Evolutionary conservation across 2,113 vertebrate species (phyloP).

Genomic region (Nestor notabilis): DNA sequence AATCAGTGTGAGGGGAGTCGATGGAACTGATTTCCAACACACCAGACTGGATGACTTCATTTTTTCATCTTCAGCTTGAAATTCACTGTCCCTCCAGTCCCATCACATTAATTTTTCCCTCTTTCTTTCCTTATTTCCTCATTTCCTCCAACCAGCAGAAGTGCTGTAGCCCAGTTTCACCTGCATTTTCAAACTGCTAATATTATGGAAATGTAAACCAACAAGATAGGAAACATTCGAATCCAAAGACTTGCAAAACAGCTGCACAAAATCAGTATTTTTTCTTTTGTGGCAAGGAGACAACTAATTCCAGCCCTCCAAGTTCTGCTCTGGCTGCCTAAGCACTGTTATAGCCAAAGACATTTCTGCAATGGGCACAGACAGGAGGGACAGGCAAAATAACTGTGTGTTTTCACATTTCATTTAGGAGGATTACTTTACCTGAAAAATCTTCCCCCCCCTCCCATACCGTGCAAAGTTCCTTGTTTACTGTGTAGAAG

Average conservation of each 20-base stretch:
- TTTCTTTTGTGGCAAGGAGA: background rate
- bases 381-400: background rate
- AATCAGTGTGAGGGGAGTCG: background rate
- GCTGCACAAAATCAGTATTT: background rate
- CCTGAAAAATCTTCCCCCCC: background rate
- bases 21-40: background rate
- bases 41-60: background rate
- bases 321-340: background rate
- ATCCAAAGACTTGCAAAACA: background rate
- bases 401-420: background rate
- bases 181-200: background rate
- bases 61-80: background rate
- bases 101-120: background rate
- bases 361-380: background rate
- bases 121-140: background rate
- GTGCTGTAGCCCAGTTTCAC: background rate
- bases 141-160: background rate
- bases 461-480: background rate
- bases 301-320: background rate
- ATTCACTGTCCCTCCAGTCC: background rate
- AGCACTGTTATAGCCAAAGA: background rate
- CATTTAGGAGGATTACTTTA: conserved; percentile 1
- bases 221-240: background rate
- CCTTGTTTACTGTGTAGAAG: background rate
- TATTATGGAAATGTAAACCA: background rate